Conservation (phyloP, 2,888 invertebrate species). For the Drosophila subquinaria region DNA sequence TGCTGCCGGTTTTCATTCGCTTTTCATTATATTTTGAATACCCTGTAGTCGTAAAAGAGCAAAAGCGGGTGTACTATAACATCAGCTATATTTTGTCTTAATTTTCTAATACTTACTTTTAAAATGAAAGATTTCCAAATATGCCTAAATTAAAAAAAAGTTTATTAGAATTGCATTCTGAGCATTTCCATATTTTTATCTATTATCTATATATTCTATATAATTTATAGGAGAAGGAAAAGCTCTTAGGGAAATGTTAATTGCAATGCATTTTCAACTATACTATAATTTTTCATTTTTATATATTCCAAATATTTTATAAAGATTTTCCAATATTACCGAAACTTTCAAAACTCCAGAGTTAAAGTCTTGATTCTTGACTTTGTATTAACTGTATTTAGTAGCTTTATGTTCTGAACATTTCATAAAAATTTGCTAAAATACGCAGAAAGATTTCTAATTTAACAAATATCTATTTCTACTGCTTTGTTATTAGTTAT, state of each 20-base stretch:
- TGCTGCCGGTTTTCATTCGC: slow-evolving; percentile 58
- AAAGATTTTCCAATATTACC: not conserved
- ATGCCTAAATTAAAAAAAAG: not conserved
- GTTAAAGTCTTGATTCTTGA: not conserved
- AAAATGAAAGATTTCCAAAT: not conserved
- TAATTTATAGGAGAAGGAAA: not conserved
- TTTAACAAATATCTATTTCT: not conserved
- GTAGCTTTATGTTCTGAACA: not conserved
- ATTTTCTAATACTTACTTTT: not conserved
- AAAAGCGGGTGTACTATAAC: not conserved
- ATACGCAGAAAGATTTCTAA: not conserved
- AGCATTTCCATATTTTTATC: not conserved
- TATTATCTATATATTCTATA: not conserved
- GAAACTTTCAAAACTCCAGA: not conserved
- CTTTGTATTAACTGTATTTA: too few species aligned
- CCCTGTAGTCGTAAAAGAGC: slow-evolving; percentile 24
- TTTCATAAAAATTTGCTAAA: too few species aligned
- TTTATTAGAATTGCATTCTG: not conserved
- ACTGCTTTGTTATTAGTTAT: not conserved
- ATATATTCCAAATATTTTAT: not conserved
- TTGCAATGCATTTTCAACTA: too few species aligned
- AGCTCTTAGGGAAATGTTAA: too few species aligned
- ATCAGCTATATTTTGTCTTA: not conserved
- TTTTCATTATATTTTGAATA: slow-evolving; percentile 51
- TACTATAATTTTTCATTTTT: not conserved